Evolutionary conservation across 2,888 invertebrate species (phyloP).

Genomic region (Ennomos fuscantarius): DNA sequence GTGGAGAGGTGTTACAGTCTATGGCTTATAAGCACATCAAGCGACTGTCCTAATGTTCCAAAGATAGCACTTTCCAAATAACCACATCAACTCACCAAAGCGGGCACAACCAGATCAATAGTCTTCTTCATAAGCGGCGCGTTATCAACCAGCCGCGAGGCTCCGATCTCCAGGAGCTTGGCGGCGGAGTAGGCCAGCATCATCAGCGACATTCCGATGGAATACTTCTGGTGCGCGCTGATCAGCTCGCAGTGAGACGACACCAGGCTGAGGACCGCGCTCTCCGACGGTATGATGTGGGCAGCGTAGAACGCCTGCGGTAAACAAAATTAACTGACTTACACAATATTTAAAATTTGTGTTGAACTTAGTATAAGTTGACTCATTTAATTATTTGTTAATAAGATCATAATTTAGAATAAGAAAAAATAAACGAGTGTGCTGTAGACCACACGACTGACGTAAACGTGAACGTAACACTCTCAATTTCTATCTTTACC

Average conservation of each 20-base stretch:
- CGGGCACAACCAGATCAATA: constrained; percentile 89
- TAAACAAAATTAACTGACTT: constrained; percentile 9
- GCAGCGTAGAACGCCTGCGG: constrained; percentile 88
- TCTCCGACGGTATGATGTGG: constrained; percentile 93
- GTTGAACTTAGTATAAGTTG: no score
- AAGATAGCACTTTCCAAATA: not conserved
- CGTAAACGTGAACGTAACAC: no score
- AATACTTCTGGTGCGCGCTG: constrained; percentile 69
- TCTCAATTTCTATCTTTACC: no score
- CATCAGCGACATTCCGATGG: constrained; percentile 72
- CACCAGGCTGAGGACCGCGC: constrained; percentile 91
- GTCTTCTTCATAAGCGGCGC: constrained; percentile 87
- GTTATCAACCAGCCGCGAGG: constrained; percentile 81
- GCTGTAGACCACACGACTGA: no score
- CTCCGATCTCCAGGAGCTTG: constrained; percentile 73
- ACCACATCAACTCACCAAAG: constrained; percentile 81
- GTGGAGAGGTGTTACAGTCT: no score
- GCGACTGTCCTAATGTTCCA: not conserved
- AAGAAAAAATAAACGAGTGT: no score
- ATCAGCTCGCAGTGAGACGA: constrained; percentile 76
- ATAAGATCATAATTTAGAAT: no score
- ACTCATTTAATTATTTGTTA: no score
- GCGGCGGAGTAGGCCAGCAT: constrained; percentile 77
- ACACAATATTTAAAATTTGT: not conserved
- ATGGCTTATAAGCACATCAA: no score